These are phyloP conservation scores for Tiphia femorata DNA, from an alignment of 2,888 invertebrate species.

Conservation along the genomic window DNA sequence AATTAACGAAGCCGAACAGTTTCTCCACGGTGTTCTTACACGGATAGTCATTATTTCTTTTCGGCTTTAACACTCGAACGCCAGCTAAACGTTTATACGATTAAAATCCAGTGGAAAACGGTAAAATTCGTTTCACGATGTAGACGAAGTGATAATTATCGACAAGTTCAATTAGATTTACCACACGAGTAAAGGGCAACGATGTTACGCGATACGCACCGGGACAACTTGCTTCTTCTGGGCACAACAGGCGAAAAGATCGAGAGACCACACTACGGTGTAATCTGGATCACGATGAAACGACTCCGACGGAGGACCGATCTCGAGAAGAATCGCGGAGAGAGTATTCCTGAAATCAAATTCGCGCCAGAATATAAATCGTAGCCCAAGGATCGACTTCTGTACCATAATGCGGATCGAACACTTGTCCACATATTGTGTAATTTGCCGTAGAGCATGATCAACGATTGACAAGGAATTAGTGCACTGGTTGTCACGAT, in stretches of 20 bases:
- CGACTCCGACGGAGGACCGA: not conserved
- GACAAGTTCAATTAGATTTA: no score
- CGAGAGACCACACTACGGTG: not conserved
- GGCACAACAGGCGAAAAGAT: not conserved
- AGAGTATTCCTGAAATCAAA: not conserved
- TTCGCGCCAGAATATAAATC: slow-evolving; percentile 20
- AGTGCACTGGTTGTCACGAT: not conserved
- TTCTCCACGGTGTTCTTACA: no score
- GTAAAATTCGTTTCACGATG: no score
- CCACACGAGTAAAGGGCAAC: no score
- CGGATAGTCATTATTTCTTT: no score
- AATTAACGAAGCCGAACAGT: no score
- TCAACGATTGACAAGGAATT: slow-evolving; percentile 17
- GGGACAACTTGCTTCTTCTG: no score
- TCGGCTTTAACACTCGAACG: no score
- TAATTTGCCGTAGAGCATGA: slow-evolving; percentile 10
- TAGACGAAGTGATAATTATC: no score
- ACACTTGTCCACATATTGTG: slow-evolving; percentile 37
- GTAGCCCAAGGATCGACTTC: slow-evolving; percentile 10
- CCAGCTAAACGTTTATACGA: no score
- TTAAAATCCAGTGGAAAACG: no score
- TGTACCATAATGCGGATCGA: slow-evolving; percentile 22
- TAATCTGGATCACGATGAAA: not conserved
- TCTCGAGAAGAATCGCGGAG: not conserved
- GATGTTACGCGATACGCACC: no score